Evolutionary conservation across 2,888 invertebrate genomes (phyloP).

Genomic region (Dasypogon diadema): DNA sequence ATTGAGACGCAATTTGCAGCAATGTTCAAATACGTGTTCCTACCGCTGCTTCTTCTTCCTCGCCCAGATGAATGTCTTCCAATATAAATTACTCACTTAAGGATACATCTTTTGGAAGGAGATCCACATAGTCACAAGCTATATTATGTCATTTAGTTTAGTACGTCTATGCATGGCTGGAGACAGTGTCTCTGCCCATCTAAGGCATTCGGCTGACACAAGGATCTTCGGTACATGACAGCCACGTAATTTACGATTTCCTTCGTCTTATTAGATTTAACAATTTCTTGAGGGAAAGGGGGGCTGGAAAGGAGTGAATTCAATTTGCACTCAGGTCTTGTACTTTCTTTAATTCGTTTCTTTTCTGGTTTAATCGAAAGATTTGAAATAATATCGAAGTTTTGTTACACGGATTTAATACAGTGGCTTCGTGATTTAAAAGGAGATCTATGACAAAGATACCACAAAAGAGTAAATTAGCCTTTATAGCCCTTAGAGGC

Average conservation of each 20-base stretch:
- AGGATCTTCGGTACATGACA: constrained; percentile 57
- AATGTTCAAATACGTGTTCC: constrained; percentile 53
- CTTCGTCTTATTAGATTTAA: constrained; percentile 49
- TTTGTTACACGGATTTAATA: no score
- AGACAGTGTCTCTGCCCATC: constrained; percentile 54
- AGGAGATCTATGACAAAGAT: no score
- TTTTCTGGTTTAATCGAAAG: not conserved
- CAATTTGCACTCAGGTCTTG: constrained; percentile 39
- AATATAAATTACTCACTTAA: constrained; percentile 57
- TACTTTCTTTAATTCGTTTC: not conserved
- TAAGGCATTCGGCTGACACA: constrained; percentile 55
- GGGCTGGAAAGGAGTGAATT: constrained; percentile 1
- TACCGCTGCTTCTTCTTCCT: constrained; percentile 37
- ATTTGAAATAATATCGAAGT: no score
- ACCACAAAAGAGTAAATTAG: no score
- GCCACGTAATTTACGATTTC: constrained; percentile 55
- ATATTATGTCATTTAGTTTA: constrained; percentile 46
- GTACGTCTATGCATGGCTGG: constrained; percentile 48
- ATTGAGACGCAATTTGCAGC: constrained; percentile 56
- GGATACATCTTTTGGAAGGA: constrained; percentile 52
- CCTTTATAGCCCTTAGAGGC: no score
- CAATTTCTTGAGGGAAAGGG: constrained; percentile 10
- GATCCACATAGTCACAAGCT: constrained; percentile 23
- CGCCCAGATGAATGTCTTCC: constrained; percentile 54
- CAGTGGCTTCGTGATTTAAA: no score